Conservation (phyloP, 2,113 vertebrate species). For the Acinonyx jubatus region DNA sequence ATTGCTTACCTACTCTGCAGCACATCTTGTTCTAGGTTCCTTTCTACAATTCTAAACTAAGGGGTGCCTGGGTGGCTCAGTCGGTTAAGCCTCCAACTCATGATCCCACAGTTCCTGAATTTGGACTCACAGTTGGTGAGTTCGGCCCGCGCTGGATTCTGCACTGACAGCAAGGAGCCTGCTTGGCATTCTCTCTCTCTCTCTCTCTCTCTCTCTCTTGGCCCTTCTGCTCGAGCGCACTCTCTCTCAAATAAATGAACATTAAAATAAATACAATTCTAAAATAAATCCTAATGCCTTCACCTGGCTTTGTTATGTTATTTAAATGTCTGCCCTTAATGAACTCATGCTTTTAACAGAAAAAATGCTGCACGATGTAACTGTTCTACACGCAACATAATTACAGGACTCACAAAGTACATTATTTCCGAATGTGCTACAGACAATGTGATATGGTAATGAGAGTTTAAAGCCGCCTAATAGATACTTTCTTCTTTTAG, state of each 20-base stretch:
- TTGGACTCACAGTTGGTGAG: too few relatives aligned
- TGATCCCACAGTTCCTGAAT: too few relatives aligned
- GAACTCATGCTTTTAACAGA: background rate
- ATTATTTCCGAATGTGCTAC: background rate
- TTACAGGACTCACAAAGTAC: background rate
- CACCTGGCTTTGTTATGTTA: background rate
- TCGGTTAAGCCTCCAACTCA: too few relatives aligned
- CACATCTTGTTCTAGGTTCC: background rate
- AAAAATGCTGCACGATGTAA: background rate
- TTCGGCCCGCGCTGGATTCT: too few relatives aligned
- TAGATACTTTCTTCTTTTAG: background rate
- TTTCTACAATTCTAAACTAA: conserved; percentile 1
- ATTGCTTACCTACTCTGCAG: background rate
- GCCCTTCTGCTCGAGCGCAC: too few relatives aligned
- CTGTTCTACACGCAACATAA: background rate
- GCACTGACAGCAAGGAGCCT: too few relatives aligned
- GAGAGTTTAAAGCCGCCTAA: background rate
- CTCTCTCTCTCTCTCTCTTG: too few relatives aligned
- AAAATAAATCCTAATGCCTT: background rate
- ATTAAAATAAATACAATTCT: background rate
- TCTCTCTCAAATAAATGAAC: too few relatives aligned
- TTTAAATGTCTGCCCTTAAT: conserved; percentile 2
- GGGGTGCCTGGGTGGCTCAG: too few relatives aligned
- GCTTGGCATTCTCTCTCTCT: too few relatives aligned
- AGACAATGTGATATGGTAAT: background rate